Evolutionary conservation across 2,113 vertebrate genomes (phyloP).

Genomic region (Vulpes lagopus): DNA sequence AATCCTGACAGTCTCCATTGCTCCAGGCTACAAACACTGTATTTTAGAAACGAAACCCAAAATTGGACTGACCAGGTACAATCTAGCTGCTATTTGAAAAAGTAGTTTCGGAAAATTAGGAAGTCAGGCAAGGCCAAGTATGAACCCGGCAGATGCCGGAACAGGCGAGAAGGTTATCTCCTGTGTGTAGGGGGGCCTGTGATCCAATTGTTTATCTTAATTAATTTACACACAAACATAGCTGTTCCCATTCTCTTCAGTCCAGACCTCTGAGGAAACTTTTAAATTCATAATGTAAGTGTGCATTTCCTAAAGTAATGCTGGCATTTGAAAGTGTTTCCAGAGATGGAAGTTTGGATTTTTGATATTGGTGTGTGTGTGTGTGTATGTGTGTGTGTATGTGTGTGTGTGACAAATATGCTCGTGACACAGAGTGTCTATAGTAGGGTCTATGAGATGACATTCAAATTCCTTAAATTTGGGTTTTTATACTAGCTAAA

Average conservation of each 20-base stretch:
- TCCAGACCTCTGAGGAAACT: constrained; percentile 3
- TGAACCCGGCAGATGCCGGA: constrained; percentile 70
- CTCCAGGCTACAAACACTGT: neutral
- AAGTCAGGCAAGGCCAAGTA: constrained; percentile 73
- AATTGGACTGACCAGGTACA: neutral
- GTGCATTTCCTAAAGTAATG: neutral
- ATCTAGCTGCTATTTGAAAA: constrained; percentile 75
- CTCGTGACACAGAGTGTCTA: neutral
- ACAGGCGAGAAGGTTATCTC: constrained; percentile 70
- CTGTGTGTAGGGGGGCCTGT: neutral
- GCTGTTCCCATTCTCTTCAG: neutral
- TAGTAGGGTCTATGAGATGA: neutral
- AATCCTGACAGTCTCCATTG: constrained; percentile 45
- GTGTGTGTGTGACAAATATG: neutral
- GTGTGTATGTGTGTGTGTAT: too few species aligned
- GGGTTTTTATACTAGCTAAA: neutral
- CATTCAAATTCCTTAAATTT: neutral
- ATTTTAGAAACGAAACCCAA: constrained; percentile 37
- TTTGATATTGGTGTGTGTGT: neutral
- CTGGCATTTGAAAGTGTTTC: neutral
- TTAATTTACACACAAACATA: constrained; percentile 64
- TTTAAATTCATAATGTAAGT: neutral
- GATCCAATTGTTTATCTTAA: constrained; percentile 62
- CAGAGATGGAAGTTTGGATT: neutral
- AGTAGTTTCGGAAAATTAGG: constrained; percentile 77